Evolutionary conservation across 2,797 vertebrate species (phyloP).

Genomic region (Sphaeramia orbicularis): DNA sequence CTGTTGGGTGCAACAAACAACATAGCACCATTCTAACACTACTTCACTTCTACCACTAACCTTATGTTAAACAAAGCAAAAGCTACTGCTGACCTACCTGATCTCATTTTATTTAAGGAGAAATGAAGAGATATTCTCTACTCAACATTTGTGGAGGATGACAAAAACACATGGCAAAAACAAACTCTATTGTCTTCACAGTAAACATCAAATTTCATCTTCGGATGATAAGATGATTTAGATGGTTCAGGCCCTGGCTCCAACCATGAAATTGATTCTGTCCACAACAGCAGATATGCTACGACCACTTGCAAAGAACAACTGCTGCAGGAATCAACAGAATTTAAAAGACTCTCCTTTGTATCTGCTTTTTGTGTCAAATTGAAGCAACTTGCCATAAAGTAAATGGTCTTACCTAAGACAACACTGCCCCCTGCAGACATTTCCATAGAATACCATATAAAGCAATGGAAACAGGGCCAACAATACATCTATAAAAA

Average conservation of each 20-base stretch:
- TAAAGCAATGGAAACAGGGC: not conserved
- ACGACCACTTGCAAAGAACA: conserved; percentile 63
- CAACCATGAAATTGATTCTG: conserved; percentile 73
- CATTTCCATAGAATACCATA: conserved; percentile 15
- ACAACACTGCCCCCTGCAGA: conserved; percentile 85
- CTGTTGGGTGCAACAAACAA: conserved; percentile 25
- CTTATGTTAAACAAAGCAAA: conserved; percentile 29
- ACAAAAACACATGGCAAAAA: conserved; percentile 44
- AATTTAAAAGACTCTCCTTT: conserved; percentile 61
- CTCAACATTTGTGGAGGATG: conserved; percentile 20
- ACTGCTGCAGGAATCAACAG: conserved; percentile 57
- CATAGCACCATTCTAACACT: not conserved
- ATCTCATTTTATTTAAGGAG: conserved; percentile 34
- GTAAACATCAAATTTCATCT: conserved; percentile 67
- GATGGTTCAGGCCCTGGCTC: conserved; percentile 48
- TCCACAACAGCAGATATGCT: conserved; percentile 64
- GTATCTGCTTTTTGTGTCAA: conserved; percentile 55
- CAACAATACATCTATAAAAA: not conserved
- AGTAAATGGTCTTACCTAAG: conserved; percentile 31
- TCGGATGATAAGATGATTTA: conserved; percentile 63
- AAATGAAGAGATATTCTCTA: conserved; percentile 25
- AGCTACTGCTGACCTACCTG: conserved; percentile 19
- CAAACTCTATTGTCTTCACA: conserved; percentile 35
- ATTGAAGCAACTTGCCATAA: conserved; percentile 35
- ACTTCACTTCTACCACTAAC: conserved; percentile 5